phyloP scores from a whole-genome alignment of 2,888 invertebrate genomes.

The Onthophagus sagittarius region DNA sequence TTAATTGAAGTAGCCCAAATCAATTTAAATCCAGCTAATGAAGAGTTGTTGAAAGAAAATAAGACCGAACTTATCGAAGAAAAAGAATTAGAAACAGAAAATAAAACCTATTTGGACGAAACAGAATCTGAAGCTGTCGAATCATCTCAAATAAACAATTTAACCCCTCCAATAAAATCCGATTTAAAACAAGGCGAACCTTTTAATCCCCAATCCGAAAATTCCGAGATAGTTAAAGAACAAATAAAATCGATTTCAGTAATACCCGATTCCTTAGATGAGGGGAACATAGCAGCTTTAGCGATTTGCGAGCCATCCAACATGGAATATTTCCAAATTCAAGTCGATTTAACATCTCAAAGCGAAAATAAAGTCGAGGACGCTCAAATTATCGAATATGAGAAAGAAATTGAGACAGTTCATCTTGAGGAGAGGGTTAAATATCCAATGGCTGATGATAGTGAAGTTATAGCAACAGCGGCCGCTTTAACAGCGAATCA shows the following conservation, averaged over 20 bases:
- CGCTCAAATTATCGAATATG: neutral
- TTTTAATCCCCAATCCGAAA: constrained; percentile 10
- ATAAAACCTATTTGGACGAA: too few species aligned
- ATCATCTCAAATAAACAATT: too few species aligned
- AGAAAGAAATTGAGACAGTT: neutral
- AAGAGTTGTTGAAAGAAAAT: constrained; percentile 3
- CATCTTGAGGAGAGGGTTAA: neutral
- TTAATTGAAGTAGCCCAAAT: neutral
- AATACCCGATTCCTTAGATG: constrained; percentile 15
- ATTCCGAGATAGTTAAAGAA: neutral
- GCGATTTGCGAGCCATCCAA: neutral
- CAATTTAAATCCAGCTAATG: neutral
- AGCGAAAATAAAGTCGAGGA: neutral
- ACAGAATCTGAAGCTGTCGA: constrained; percentile 4
- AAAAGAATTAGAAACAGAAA: neutral
- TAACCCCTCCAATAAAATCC: too few species aligned
- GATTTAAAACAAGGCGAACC: constrained; percentile 15
- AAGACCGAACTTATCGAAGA: neutral
- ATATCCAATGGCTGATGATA: neutral
- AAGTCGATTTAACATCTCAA: neutral
- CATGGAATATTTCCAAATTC: neutral
- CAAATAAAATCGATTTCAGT: constrained; percentile 13
- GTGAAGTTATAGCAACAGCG: neutral
- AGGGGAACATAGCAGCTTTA: constrained; percentile 7
- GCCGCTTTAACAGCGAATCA: neutral